These are phyloP conservation scores for Porphyrio hochstetteri DNA, from an alignment of 2,113 vertebrate species.

Conservation along the genomic window DNA sequence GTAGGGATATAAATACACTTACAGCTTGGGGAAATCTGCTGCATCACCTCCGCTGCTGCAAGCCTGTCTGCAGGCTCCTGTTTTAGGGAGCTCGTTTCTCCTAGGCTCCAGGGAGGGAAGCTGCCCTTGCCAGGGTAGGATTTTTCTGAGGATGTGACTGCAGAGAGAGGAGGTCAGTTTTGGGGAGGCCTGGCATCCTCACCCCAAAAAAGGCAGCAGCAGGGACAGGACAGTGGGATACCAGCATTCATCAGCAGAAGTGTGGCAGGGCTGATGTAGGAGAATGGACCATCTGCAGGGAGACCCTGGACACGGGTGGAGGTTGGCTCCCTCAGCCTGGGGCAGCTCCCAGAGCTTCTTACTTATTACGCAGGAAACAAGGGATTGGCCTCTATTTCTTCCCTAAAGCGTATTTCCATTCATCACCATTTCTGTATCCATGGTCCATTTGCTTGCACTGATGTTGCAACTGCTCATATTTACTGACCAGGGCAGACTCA, in stretches of 20 bases:
- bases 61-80: not conserved
- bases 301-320: rapidly evolving
- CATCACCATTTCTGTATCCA: not conserved
- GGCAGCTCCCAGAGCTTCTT: not conserved
- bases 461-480: not conserved
- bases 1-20: not conserved
- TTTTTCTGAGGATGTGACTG: not conserved
- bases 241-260: not conserved
- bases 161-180: not conserved
- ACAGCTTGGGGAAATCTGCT: not conserved
- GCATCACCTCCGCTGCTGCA: not conserved
- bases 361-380: not conserved
- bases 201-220: not conserved
- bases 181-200: not conserved
- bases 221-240: not conserved
- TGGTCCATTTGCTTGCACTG: not conserved
- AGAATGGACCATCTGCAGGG: not conserved
- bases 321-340: not conserved
- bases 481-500: not conserved
- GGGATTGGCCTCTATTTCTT: not conserved
- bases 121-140: not conserved
- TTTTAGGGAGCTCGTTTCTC: not conserved
- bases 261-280: not conserved
- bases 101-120: rapidly evolving
- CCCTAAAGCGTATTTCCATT: not conserved